Evolutionary conservation across 2,888 invertebrate genomes (phyloP), one percentile per base, ranked within the genome.

Genomic region (Stomorhina lunata): DNA sequence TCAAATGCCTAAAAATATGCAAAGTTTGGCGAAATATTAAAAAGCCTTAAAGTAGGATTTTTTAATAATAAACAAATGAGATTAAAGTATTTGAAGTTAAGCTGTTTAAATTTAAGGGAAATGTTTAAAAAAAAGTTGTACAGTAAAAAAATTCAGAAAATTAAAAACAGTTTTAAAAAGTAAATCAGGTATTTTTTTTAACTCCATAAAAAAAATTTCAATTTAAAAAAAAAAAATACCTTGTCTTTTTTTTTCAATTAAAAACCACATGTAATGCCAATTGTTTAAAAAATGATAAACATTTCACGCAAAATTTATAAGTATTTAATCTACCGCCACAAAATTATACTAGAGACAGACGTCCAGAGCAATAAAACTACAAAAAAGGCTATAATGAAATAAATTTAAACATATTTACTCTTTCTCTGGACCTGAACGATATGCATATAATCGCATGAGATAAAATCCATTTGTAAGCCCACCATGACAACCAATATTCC

Each of bases 231-330:
- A 2, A 59, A 32, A 22, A 22, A 45, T 48, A 25, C 50, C 9
- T 3, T 61, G 5, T 15, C 17, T 25, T 20, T 7, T 48, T 45
- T 53, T 43, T 48, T 55, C 15, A 37, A 65, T 65, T 27, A 40
- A 53, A 53, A 12, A 53, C n/a, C 57, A 57, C 29, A 27, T 69
- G 57, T 40, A 69, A 69, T 29, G 29, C 57, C 55, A 69, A 43
- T 43, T 69, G 57, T 69, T 27, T 55, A 20, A 22, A 57, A 10
- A 68, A n/a, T 66, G 48, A 63, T 45, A 65, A 20, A 32, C 2
- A 40, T 40, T n/a, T 15, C 15, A 40, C 12, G n/a, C 5, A 22
- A 12, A 20, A 57, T 34, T 17, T 22, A 12, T 45, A 48, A 22
- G 2, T 12, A 15, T 15, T 53, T 29, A 53, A 27, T 29, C 27